phyloP scores from a whole-genome alignment of 1,140 invertebrate genomes.

The Hormaphis cornu region DNA sequence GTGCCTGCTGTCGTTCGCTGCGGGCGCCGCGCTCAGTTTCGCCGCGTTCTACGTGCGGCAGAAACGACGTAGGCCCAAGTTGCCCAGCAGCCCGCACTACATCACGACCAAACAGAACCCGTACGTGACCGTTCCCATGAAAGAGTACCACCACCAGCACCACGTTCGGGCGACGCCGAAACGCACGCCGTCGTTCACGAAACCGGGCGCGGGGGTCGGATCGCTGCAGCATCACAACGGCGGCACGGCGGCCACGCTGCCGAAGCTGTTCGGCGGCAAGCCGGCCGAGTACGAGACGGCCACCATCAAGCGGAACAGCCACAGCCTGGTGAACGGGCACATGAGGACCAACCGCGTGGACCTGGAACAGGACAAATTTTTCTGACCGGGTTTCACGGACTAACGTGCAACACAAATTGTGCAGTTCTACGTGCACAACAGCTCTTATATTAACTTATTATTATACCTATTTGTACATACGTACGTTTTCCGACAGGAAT shows the following conservation, averaged over 20 bases:
- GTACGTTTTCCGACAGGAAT: too few species aligned
- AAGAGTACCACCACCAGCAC: too few species aligned
- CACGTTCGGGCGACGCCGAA: constrained; percentile 37
- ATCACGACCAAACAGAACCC: constrained; percentile 68
- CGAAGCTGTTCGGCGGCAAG: constrained; percentile 54
- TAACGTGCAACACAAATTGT: too few species aligned
- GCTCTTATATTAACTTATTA: too few species aligned
- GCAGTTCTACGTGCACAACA: not conserved
- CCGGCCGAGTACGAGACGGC: constrained; percentile 64
- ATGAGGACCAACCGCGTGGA: constrained; percentile 44
- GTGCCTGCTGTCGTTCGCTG: constrained; percentile 37
- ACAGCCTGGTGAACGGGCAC: constrained; percentile 47
- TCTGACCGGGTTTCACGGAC: constrained; percentile 39
- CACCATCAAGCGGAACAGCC: constrained; percentile 66
- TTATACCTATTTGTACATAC: too few species aligned
- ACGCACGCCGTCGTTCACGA: constrained; percentile 39
- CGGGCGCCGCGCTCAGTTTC: constrained; percentile 39
- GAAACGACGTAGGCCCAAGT: constrained; percentile 44
- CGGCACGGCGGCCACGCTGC: constrained; percentile 48
- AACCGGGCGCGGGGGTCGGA: constrained; percentile 23
- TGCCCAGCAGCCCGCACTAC: constrained; percentile 64
- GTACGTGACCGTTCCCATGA: constrained; percentile 69
- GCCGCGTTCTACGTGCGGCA: constrained; percentile 42
- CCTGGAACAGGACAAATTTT: constrained; percentile 51
- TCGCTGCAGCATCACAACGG: constrained; percentile 28